Evolutionary conservation across 2,113 vertebrate genomes (phyloP).

Genomic region (Erpornis zantholeuca): DNA sequence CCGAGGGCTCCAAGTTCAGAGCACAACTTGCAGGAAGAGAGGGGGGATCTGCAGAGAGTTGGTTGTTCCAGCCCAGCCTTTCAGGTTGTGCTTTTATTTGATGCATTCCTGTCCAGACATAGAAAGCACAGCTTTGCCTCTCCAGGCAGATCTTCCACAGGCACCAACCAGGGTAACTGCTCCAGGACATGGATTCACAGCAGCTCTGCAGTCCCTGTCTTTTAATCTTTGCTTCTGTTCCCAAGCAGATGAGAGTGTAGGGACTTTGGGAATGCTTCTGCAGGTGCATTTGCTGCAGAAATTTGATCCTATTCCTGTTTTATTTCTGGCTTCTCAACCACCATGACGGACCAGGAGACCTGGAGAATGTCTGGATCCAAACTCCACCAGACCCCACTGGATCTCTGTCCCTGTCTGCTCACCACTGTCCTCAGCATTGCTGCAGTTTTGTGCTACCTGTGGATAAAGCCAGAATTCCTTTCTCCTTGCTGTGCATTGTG

Average conservation of each 20-base stretch:
- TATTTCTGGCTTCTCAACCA: background rate
- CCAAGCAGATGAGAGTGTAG: rapidly evolving
- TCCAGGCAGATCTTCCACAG: background rate
- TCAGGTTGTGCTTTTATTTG: background rate
- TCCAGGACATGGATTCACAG: background rate
- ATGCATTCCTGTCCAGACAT: background rate
- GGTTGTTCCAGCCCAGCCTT: background rate
- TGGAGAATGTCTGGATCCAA: background rate
- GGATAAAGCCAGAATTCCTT: background rate
- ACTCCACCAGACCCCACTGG: background rate
- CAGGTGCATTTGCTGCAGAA: background rate
- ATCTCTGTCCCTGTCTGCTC: background rate
- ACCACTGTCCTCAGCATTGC: rapidly evolving
- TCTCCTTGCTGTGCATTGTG: background rate
- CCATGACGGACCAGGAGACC: rapidly evolving
- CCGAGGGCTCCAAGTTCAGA: rapidly evolving
- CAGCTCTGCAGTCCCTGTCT: background rate
- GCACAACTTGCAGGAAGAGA: rapidly evolving
- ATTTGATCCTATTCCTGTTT: background rate
- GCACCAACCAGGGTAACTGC: background rate
- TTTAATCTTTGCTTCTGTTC: background rate
- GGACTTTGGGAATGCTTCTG: background rate
- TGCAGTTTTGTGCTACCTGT: background rate
- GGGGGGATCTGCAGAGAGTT: background rate
- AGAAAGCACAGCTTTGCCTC: background rate